A percentile compares a stretch with the other conserved stretches of the same genome.
These are phyloP conservation scores for Parasteatoda tepidariorum DNA, from an alignment of 1,140 invertebrate genomes.

Conservation along the genomic window DNA sequence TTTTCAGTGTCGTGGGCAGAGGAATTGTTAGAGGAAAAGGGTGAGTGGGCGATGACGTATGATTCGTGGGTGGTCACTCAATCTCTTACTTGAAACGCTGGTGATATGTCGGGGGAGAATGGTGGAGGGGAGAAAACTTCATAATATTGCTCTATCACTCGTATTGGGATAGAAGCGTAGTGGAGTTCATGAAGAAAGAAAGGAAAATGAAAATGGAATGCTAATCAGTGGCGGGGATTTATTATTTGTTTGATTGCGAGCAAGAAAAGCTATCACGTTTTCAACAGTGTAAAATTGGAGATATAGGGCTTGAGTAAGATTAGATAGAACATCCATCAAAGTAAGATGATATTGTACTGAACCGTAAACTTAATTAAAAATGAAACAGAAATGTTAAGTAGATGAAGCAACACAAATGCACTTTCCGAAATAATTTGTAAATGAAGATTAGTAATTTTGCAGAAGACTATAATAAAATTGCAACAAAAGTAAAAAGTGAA, in stretches of 20 bases:
- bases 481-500: too few relatives aligned
- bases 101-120: too few relatives aligned
- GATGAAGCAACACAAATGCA: not conserved
- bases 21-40: not conserved
- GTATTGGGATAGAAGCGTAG: not conserved
- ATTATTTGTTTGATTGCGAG: not conserved
- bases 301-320: too few relatives aligned
- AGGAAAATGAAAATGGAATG: constrained; percentile 5
- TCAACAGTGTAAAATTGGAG: not conserved
- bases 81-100: not conserved
- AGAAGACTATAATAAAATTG: too few relatives aligned
- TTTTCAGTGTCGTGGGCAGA: too few relatives aligned
- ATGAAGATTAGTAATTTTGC: too few relatives aligned
- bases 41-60: constrained; percentile 5
- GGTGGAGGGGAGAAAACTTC: not conserved
- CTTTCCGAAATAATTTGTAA: too few relatives aligned
- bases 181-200: not conserved
- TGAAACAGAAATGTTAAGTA: not conserved
- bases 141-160: not conserved
- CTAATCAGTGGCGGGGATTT: not conserved
- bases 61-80: constrained; percentile 12
- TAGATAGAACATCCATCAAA: too few relatives aligned
- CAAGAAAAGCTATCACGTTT: constrained; percentile 7
- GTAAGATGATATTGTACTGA: not conserved
- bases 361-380: not conserved